Conservation (phyloP, 2,797 vertebrate species). For the Pipistrellus nathusii region DNA sequence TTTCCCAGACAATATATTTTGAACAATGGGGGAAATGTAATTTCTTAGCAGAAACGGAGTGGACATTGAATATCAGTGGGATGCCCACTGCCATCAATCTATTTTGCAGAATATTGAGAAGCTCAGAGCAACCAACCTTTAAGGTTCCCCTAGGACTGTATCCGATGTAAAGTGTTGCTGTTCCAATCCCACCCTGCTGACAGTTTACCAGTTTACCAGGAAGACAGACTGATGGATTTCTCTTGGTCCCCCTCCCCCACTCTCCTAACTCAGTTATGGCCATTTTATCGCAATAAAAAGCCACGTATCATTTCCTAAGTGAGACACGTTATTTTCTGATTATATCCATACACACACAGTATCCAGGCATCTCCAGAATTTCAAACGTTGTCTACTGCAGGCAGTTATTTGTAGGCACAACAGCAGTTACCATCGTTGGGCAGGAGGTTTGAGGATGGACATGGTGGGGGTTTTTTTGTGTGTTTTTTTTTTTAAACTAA, state of each 20-base stretch:
- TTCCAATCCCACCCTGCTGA: constrained; percentile 77
- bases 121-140: constrained; percentile 79
- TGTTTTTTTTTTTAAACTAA: constrained; percentile 64
- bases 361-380: background rate
- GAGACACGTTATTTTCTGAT: constrained; percentile 63
- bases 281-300: constrained; percentile 78
- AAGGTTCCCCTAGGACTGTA: constrained; percentile 83
- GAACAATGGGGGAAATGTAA: constrained; percentile 63
- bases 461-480: constrained; percentile 54
- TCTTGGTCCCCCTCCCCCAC: constrained; percentile 1
- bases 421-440: constrained; percentile 58
- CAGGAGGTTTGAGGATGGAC: constrained; percentile 75
- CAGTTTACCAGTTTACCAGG: constrained; percentile 78
- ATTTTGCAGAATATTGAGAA: constrained; percentile 83
- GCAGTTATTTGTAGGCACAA: background rate
- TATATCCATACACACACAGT: constrained; percentile 4
- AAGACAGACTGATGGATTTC: constrained; percentile 82
- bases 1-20: constrained; percentile 71
- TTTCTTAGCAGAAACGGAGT: constrained; percentile 64
- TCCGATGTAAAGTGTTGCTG: constrained; percentile 83
- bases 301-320: constrained; percentile 68
- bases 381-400: background rate
- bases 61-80: constrained; percentile 67
- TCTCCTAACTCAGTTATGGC: constrained; percentile 73
- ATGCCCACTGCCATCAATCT: constrained; percentile 73